phyloP scores from a whole-genome alignment of 2,113 vertebrate species.

The Cavia aperea region DNA sequence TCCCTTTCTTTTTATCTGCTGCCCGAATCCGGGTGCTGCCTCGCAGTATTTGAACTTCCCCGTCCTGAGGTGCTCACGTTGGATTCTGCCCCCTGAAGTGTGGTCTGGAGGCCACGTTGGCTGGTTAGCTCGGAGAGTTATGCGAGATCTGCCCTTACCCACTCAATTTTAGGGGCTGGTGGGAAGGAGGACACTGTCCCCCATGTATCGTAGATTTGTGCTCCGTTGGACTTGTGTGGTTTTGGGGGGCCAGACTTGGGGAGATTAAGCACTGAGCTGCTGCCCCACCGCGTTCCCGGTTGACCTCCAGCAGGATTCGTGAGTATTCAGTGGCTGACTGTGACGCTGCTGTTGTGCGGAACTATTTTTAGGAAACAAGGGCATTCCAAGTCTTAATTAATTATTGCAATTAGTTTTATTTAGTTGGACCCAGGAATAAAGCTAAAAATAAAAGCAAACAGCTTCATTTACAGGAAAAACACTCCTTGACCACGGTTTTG shows the following conservation, averaged over 20 bases:
- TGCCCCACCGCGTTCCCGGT: not conserved
- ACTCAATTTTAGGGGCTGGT: not conserved
- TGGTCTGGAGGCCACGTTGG: not conserved
- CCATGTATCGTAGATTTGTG: not conserved
- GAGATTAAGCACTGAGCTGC: not conserved
- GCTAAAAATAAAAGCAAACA: slow-evolving; percentile 15
- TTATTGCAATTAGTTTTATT: slow-evolving; percentile 25
- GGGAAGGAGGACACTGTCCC: not conserved
- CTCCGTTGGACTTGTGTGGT: not conserved
- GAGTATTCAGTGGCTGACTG: not conserved
- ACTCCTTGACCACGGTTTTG: slow-evolving; percentile 13
- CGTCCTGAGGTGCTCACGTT: not conserved
- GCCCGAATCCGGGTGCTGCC: not conserved
- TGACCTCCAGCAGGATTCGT: not conserved
- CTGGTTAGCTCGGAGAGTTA: not conserved
- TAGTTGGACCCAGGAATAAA: not conserved
- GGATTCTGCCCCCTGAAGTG: not conserved
- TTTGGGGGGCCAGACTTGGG: not conserved
- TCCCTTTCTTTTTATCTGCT: not conserved
- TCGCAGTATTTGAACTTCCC: not conserved
- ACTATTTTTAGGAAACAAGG: not conserved
- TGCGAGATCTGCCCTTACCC: not conserved
- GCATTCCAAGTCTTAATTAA: not conserved
- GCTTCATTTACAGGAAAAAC: slow-evolving; percentile 5
- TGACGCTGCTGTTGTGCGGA: not conserved